Conservation (phyloP, 2,113 vertebrate species). For the Mustela lutreola region DNA sequence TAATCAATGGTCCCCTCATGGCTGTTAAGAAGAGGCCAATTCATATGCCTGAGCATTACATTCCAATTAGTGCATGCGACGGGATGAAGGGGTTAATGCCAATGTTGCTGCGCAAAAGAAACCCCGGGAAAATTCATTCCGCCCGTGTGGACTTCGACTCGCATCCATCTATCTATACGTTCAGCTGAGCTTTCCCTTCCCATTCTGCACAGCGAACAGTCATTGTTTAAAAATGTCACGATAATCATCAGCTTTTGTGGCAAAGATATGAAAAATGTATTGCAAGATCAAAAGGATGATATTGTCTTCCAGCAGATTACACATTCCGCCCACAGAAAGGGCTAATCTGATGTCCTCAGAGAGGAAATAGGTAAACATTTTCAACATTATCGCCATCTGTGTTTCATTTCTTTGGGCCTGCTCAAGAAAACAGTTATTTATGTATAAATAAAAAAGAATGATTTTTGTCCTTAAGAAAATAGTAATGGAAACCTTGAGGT, state of each 20-base stretch:
- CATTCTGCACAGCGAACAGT: not conserved
- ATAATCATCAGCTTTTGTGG: constrained; percentile 80
- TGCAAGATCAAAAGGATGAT: constrained; percentile 76
- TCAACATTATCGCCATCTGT: constrained; percentile 75
- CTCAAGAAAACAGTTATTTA: constrained; percentile 79
- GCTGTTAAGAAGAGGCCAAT: not conserved
- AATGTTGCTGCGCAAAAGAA: not conserved
- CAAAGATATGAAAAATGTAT: constrained; percentile 76
- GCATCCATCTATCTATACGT: constrained; percentile 60
- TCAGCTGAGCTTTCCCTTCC: constrained; percentile 43
- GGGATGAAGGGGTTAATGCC: constrained; percentile 59
- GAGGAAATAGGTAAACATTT: constrained; percentile 80
- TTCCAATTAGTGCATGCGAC: not conserved
- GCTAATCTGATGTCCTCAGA: constrained; percentile 77
- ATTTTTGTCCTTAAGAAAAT: constrained; percentile 77
- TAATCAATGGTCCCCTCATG: constrained; percentile 59
- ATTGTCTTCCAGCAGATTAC: constrained; percentile 74
- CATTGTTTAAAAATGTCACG: constrained; percentile 83
- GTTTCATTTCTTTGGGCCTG: constrained; percentile 76
- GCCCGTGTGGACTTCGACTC: constrained; percentile 25
- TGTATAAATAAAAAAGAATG: constrained; percentile 79
- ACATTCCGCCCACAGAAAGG: constrained; percentile 73
- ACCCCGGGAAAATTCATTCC: constrained; percentile 21
- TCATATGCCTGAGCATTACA: accelerated
- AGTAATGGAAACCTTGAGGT: constrained; percentile 60